phyloP scores from a whole-genome alignment of 2,888 invertebrate genomes.

The Eristalis tenax region DNA sequence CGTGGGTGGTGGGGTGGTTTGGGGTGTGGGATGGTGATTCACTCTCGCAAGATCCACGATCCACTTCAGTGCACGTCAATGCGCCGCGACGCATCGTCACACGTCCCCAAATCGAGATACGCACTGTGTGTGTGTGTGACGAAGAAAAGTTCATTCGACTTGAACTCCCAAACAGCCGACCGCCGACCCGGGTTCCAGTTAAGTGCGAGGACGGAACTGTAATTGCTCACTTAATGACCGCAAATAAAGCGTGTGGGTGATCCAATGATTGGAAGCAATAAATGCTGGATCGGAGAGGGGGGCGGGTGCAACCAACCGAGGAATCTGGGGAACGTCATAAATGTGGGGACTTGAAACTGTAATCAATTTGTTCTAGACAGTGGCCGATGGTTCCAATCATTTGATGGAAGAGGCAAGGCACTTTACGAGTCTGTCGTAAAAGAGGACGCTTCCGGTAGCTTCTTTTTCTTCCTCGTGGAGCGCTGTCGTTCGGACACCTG shows the following conservation, averaged over 20 bases:
- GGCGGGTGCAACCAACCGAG: no score
- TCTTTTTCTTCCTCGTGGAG: no score
- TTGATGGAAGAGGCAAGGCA: no score
- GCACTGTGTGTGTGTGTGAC: slow-evolving; percentile 12
- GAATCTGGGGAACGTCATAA: no score
- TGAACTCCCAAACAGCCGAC: slow-evolving; percentile 44
- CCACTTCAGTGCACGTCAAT: slow-evolving; percentile 42
- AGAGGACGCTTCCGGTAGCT: no score
- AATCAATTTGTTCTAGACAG: no score
- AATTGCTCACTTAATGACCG: background rate
- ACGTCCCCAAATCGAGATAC: background rate
- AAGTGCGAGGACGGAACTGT: background rate
- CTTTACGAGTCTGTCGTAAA: no score
- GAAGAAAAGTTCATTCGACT: slow-evolving; percentile 60
- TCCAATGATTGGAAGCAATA: background rate
- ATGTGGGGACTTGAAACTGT: no score
- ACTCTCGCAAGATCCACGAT: slow-evolving; percentile 12
- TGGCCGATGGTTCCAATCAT: no score
- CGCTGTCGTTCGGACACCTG: no score
- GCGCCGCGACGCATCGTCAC: slow-evolving; percentile 2
- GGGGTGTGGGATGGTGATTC: slow-evolving; percentile 31
- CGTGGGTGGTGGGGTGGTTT: slow-evolving; percentile 13
- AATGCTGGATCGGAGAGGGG: no score
- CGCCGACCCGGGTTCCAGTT: background rate
- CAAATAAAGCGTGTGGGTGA: background rate